Percentiles rank a stretch among this genome's conserved stretches.
These are phyloP conservation scores for Drosophila nr. medialis DNA, from an alignment of 2,888 invertebrate species.

Conservation along the genomic window DNA sequence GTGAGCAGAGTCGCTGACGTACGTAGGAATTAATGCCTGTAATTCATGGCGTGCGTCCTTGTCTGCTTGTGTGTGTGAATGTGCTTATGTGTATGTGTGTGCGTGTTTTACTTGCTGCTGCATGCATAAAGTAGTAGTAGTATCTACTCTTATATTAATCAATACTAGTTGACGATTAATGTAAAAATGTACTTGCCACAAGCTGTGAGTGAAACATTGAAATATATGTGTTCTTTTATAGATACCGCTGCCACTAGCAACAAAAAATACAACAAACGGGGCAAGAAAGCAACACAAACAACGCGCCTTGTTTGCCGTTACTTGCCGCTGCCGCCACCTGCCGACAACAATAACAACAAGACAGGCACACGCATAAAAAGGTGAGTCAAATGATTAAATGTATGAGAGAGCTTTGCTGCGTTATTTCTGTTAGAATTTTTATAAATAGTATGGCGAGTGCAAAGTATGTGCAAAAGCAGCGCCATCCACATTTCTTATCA, in stretches of 20 bases:
- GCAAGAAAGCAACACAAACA: slow-evolving; percentile 5
- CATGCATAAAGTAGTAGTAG: slow-evolving; percentile 48
- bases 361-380: slow-evolving; percentile 39
- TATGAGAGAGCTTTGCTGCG: slow-evolving; percentile 32
- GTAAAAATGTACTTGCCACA: slow-evolving; percentile 61
- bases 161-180: slow-evolving; percentile 65
- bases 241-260: slow-evolving; percentile 34
- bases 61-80: slow-evolving; percentile 14
- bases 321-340: slow-evolving; percentile 41
- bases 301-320: slow-evolving; percentile 26
- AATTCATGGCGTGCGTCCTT: slow-evolving; percentile 55
- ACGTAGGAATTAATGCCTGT: slow-evolving; percentile 32
- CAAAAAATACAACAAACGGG: slow-evolving; percentile 25
- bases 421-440: slow-evolving; percentile 43
- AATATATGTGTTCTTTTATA: slow-evolving; percentile 40
- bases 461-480: slow-evolving; percentile 61
- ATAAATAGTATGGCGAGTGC: slow-evolving; percentile 62
- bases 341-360: slow-evolving; percentile 28
- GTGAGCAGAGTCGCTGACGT: slow-evolving; percentile 33
- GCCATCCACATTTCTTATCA: slow-evolving; percentile 64
- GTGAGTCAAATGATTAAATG: slow-evolving; percentile 60
- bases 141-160: slow-evolving; percentile 61
- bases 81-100: slow-evolving; percentile 18
- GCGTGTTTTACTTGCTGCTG: slow-evolving; percentile 51
- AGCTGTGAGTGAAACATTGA: slow-evolving; percentile 40